Evolutionary conservation across 2,888 invertebrate species (phyloP).

Genomic region (Oscheius sp.): DNA sequence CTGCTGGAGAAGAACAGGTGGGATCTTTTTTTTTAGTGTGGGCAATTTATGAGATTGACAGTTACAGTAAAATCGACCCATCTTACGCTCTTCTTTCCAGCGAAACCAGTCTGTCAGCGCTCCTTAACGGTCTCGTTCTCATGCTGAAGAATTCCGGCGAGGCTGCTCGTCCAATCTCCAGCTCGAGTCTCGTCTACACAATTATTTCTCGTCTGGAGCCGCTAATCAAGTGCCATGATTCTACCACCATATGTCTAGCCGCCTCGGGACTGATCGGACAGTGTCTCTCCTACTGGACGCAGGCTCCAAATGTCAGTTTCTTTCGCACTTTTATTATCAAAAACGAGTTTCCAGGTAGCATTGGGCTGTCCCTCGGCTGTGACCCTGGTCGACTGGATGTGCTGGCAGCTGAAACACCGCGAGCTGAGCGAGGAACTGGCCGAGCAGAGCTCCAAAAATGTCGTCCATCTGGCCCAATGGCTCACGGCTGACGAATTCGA

Average conservation of each 20-base stretch:
- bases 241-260: conserved; percentile 42
- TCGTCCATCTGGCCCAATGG: conserved; percentile 44
- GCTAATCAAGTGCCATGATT: conserved; percentile 49
- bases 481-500: conserved; percentile 40
- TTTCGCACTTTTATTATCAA: background rate
- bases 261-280: conserved; percentile 58
- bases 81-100: conserved; percentile 11
- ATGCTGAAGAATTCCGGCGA: conserved; percentile 25
- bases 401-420: conserved; percentile 49
- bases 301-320: conserved; percentile 5
- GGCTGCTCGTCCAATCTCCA: background rate
- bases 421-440: conserved; percentile 44
- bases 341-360: background rate
- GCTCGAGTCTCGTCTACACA: background rate
- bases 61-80: background rate
- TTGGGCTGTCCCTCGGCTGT: conserved; percentile 12
- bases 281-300: conserved; percentile 43
- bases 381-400: conserved; percentile 47
- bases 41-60: background rate
- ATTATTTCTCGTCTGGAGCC: conserved; percentile 20
- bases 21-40: background rate
- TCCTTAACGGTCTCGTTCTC: conserved; percentile 11
- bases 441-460: conserved; percentile 59
- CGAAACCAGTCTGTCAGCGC: conserved; percentile 9
- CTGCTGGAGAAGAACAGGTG: conserved; percentile 48